These are phyloP conservation scores for Corapipo altera DNA, from an alignment of 2,113 vertebrate species.

Conservation along the genomic window DNA sequence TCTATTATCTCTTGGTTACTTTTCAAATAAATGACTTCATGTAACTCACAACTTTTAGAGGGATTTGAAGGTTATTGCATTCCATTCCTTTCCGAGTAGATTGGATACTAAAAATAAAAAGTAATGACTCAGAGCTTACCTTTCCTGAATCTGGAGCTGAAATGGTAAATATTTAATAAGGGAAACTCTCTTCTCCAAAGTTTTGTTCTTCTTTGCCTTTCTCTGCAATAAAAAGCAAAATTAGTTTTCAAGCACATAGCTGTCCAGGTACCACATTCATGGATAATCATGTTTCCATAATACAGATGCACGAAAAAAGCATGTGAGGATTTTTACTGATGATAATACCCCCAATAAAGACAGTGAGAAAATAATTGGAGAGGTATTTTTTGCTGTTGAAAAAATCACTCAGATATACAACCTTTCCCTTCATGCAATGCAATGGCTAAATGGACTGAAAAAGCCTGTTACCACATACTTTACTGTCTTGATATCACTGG, in stretches of 20 bases:
- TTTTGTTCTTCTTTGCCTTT: constrained; percentile 19
- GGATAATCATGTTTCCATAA: background rate
- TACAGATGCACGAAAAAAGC: background rate
- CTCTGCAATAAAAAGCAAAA: background rate
- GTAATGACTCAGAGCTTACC: constrained; percentile 43
- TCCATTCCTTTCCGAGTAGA: constrained; percentile 25
- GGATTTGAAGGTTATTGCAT: constrained; percentile 27
- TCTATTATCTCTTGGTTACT: constrained; percentile 36
- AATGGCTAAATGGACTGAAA: background rate
- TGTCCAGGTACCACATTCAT: background rate
- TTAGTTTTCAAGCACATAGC: background rate
- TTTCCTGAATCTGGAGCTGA: constrained; percentile 17
- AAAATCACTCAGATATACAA: background rate
- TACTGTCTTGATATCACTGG: background rate
- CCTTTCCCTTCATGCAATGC: background rate
- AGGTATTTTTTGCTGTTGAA: background rate
- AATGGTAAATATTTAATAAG: constrained; percentile 65
- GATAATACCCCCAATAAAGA: background rate
- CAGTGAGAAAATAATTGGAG: background rate
- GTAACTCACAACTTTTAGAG: constrained; percentile 26
- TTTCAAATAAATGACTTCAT: constrained; percentile 8
- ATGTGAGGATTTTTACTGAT: background rate
- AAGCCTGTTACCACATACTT: background rate
- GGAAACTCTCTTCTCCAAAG: background rate
- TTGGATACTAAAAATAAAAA: constrained; percentile 56